Evolutionary conservation across 2,888 invertebrate genomes (phyloP).

Genomic region (Hymenopus coronatus): DNA sequence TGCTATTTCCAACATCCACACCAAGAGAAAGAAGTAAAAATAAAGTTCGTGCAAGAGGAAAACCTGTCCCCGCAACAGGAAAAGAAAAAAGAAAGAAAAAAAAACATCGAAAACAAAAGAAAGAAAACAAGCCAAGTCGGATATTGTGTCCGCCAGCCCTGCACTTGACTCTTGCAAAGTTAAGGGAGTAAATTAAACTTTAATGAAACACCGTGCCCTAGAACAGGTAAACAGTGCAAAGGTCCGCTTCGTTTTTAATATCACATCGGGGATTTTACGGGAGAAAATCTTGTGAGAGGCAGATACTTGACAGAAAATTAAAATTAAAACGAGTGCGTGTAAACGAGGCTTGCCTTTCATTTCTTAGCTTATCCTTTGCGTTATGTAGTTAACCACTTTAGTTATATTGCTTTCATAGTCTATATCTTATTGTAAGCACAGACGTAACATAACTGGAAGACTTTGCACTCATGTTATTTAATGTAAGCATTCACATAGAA

Average conservation of each 20-base stretch:
- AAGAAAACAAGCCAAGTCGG: not conserved
- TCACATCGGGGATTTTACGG: not conserved
- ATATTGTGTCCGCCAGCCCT: not conserved
- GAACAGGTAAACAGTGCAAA: not conserved
- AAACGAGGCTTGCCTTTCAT: no score
- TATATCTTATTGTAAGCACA: no score
- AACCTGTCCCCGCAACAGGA: not conserved
- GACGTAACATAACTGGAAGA: no score
- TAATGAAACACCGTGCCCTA: not conserved
- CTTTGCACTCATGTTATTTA: no score
- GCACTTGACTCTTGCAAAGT: not conserved
- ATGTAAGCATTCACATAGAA: no score
- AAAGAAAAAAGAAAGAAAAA: not conserved
- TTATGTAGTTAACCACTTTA: no score
- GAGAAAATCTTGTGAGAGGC: not conserved
- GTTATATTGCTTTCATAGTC: no score
- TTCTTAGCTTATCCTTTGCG: no score
- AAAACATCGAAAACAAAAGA: not conserved
- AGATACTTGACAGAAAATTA: not conserved
- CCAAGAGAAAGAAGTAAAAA: not conserved
- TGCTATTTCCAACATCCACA: not conserved
- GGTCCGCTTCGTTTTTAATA: not conserved
- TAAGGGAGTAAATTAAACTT: not conserved
- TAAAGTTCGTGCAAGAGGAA: not conserved
- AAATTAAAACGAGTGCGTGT: no score